Evolutionary conservation across 2,888 invertebrate genomes (phyloP), one percentile per base, ranked within the genome.

Genomic region (Seira musarum): DNA sequence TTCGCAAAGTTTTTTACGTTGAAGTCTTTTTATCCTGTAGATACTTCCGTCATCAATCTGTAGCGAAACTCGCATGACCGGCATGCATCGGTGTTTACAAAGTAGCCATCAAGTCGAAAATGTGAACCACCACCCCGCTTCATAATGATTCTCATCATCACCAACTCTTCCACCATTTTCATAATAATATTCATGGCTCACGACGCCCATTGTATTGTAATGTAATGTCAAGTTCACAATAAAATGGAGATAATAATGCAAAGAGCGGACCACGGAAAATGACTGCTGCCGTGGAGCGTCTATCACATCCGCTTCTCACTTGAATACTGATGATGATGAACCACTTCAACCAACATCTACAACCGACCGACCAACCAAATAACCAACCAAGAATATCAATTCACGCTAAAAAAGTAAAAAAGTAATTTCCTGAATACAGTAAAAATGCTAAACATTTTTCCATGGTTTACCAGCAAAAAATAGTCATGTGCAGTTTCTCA

Each of bases 181-280:
- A 53, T 79, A 74, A 73, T 67, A 72, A 35, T 74, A 67, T 74
- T 69, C 80, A 64, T 80, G 10, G 22, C 63, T 80, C 80, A 73
- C 80, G 69, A 80, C 73, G 69, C 74, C 73, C 73, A 80, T 80
- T 80, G 80, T 80, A 74, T 80, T 74, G 46, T 74, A 80, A 30
- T 30, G 30, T 30, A 30, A 80, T 80, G 80, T 80, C 80, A 74
- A 80, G 80, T 74, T 80, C 69, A 68, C 68, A 69, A 69, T 57
- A 74, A 74, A 64, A n/a, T 35, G 74, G 60, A 57, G 73, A 80
- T 80, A 80, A 79, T 69, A 74, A 74, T 67, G 66, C 67, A 63
- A 78, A 74, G 70, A 72, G 79, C 60, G 46, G 80, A 80, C 73
- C 80, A 80, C 80, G 80, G 49, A 35, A 10, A 30, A 61, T 61